These are phyloP conservation scores for Entosphenus tridentatus DNA, from an alignment of 2,113 vertebrate species.

Conservation along the genomic window DNA sequence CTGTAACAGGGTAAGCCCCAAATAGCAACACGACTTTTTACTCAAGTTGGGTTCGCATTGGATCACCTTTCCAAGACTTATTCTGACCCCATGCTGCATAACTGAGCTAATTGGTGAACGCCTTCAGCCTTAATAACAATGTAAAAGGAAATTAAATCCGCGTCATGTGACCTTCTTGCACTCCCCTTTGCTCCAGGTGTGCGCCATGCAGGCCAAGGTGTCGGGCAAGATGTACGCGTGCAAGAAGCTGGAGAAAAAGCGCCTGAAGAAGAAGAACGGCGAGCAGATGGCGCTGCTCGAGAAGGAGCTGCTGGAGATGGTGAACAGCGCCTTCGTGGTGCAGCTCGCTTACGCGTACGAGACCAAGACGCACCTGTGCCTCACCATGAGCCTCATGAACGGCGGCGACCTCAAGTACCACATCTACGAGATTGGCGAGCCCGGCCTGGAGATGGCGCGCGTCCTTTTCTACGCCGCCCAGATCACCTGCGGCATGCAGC, in stretches of 20 bases:
- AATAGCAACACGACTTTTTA: no score
- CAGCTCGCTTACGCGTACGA: conserved; percentile 56
- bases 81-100: no score
- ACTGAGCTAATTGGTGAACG: no score
- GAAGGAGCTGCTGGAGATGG: conserved; percentile 61
- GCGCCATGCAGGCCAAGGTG: conserved; percentile 61
- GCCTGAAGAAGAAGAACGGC: conserved; percentile 61
- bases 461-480: conserved; percentile 66
- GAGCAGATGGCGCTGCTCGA: conserved; percentile 71
- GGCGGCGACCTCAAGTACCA: conserved; percentile 77
- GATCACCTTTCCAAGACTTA: no score
- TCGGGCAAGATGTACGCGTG: conserved; percentile 82
- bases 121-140: no score
- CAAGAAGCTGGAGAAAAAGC: conserved; percentile 73
- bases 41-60: no score
- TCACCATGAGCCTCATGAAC: conserved; percentile 84
- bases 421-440: conserved; percentile 54
- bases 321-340: conserved; percentile 62
- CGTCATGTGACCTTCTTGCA: background rate
- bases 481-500: conserved; percentile 50
- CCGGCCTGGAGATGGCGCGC: conserved; percentile 45
- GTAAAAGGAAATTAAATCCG: no score
- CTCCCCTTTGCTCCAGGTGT: conserved; percentile 33
- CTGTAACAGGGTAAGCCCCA: no score
- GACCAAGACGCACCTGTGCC: conserved; percentile 57